A percentile compares a stretch with the other conserved stretches of the same genome.
These are phyloP conservation scores for Cossypha niveicapilla DNA, from an alignment of 2,797 vertebrate species.

Conservation along the genomic window DNA sequence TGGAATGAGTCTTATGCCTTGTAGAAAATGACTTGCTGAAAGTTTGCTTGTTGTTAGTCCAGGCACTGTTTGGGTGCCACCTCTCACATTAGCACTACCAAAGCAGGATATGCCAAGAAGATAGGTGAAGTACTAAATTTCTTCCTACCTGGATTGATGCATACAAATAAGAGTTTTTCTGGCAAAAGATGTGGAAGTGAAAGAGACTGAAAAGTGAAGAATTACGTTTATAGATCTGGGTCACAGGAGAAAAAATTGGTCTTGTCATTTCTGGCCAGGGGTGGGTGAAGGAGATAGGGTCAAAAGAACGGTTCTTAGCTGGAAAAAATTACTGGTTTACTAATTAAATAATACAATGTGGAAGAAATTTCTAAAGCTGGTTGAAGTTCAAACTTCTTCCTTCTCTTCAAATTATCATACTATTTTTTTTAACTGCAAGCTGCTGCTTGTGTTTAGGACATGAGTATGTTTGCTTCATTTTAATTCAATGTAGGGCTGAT, in stretches of 20 bases:
- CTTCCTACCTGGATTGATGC: neutral
- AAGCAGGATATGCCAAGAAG: neutral
- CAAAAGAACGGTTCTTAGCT: neutral
- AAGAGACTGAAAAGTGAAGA: neutral
- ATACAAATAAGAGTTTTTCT: neutral
- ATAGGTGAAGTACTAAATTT: neutral
- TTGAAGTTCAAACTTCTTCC: neutral
- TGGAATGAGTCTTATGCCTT: neutral
- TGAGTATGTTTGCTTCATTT: neutral
- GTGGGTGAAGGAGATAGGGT: neutral
- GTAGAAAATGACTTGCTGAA: neutral
- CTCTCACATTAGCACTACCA: neutral
- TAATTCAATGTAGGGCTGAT: neutral
- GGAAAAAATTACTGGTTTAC: neutral
- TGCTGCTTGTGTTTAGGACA: neutral
- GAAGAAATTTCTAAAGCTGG: neutral
- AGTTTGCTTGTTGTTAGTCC: neutral
- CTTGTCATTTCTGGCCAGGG: rapidly evolving
- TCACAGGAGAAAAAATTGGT: neutral
- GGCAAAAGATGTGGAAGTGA: neutral
- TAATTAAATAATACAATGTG: neutral
- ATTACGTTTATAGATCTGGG: neutral
- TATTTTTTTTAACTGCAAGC: neutral
- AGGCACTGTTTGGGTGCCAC: neutral
- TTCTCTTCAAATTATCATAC: neutral